Evolutionary conservation across 1,140 invertebrate genomes (phyloP), one percentile per base, ranked within the genome.

Genomic region (Drosophila sproati): DNA sequence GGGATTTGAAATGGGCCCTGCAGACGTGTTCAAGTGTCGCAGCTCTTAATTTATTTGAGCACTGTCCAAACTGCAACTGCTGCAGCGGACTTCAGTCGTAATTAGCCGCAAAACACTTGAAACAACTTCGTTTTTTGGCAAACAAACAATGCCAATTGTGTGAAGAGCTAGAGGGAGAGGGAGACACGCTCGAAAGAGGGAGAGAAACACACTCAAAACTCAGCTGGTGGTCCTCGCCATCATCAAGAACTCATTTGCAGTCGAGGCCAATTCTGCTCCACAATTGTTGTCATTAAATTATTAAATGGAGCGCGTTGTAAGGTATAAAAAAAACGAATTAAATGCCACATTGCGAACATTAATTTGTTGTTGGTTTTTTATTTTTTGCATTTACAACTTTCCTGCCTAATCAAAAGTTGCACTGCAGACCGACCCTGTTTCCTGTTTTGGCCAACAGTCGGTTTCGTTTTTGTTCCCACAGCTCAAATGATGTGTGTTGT

Each of bases 211-310:
- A 39, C 43, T 34, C n/a, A 31, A 37, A 32, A 32, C 43, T 51
- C 48, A 35, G 41, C 28, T n/a, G 70, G 79, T 87, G 82, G 71
- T 80, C 74, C 45, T 41, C 43, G 29, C 31, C 62, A 67, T 64
- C 85, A 88, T 87, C 70, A 87, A 88, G 80, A 87, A 83, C 83
- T 87, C 83, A 87, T 87, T 87, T 87, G 83, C 83, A 73, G 59
- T 78, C 57, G 4, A 28, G 45, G 45, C 20, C 55, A 34, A 54
- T 20, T 20, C 20, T 20, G 20, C 20, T 37, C 61, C 48, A 12
- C 69, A 69, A 73, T 56, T 37, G 54, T 67, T 34, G 39, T 47
- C 80, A 79, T 87, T 87, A 87, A 88, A 88, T 80, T 88, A 83
- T 88, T 88, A 89, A 88, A 83, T 89, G 73, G 67, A 83, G 80